These are phyloP conservation scores for Neoitamus cyanurus DNA, from an alignment of 2,888 invertebrate genomes.

Conservation along the genomic window DNA sequence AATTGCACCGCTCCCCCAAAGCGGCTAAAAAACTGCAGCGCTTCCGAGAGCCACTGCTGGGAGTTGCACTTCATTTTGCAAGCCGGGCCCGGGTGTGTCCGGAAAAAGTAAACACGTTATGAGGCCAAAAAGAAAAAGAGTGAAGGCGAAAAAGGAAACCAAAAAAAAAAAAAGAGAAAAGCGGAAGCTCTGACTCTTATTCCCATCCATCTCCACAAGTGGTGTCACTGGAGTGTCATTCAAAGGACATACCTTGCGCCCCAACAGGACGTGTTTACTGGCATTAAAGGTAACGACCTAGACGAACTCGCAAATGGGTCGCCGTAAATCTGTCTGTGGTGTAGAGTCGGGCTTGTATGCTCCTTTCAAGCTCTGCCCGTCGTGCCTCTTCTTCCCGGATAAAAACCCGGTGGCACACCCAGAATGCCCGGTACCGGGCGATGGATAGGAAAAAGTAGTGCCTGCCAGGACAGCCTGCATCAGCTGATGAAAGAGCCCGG, in stretches of 20 bases:
- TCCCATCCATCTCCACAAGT: neutral
- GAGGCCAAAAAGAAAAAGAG: neutral
- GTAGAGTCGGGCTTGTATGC: neutral
- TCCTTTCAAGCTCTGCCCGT: neutral
- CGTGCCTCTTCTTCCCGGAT: neutral
- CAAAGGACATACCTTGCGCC: neutral
- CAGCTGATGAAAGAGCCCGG: neutral
- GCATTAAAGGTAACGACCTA: constrained; percentile 1
- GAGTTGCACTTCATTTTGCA: neutral
- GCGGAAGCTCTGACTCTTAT: neutral
- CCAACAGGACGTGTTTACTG: constrained; percentile 4
- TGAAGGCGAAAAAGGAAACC: neutral
- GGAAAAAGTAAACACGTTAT: neutral
- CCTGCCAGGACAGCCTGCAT: neutral
- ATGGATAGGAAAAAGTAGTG: neutral
- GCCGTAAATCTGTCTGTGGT: neutral
- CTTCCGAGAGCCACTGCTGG: neutral
- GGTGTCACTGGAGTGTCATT: neutral
- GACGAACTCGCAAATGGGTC: neutral
- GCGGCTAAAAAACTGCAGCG: neutral
- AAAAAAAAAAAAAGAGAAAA: neutral
- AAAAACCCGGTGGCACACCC: neutral
- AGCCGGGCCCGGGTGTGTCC: neutral
- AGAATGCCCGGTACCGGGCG: neutral
- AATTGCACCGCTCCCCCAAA: neutral